Percentiles rank a stretch among this genome's conserved stretches.
phyloP scores from a whole-genome alignment of 1,140 invertebrate species.

The Euwallacea fornicatus region DNA sequence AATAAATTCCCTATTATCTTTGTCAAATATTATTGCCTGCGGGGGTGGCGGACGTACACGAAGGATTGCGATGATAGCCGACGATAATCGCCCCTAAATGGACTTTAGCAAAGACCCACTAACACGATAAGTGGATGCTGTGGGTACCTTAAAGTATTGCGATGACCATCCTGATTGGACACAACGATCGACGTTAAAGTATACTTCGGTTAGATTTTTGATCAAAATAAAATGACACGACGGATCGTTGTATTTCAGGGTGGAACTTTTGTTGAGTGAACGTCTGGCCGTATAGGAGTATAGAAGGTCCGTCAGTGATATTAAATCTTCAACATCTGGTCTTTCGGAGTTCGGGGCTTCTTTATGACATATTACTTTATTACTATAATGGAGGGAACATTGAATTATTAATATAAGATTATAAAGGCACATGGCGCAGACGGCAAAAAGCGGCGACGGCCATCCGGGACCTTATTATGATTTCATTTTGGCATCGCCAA shows the following conservation, averaged over 20 bases:
- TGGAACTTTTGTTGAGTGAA: background rate
- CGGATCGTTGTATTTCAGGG: background rate
- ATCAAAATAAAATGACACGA: too few relatives aligned
- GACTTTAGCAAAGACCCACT: constrained; percentile 6
- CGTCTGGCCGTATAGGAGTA: background rate
- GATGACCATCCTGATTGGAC: too few relatives aligned
- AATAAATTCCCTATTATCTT: constrained; percentile 43
- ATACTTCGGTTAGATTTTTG: too few relatives aligned
- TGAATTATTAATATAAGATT: constrained; percentile 56
- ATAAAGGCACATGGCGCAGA: constrained; percentile 49
- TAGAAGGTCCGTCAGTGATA: constrained; percentile 40
- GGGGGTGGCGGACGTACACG: constrained; percentile 18
- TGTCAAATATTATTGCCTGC: constrained; percentile 37
- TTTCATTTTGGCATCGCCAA: constrained; percentile 40
- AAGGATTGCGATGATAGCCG: constrained; percentile 24
- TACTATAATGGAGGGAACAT: constrained; percentile 55
- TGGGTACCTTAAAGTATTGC: too few relatives aligned
- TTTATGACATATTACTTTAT: constrained; percentile 56
- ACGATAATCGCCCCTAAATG: constrained; percentile 21
- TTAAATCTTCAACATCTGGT: constrained; percentile 53
- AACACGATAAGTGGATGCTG: background rate
- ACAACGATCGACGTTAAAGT: too few relatives aligned
- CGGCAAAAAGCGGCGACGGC: constrained; percentile 42
- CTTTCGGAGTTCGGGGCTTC: constrained; percentile 44
- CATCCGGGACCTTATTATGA: constrained; percentile 43